Conservation (phyloP, 2,888 invertebrate genomes). For the Synanthedon vespiformis region DNA sequence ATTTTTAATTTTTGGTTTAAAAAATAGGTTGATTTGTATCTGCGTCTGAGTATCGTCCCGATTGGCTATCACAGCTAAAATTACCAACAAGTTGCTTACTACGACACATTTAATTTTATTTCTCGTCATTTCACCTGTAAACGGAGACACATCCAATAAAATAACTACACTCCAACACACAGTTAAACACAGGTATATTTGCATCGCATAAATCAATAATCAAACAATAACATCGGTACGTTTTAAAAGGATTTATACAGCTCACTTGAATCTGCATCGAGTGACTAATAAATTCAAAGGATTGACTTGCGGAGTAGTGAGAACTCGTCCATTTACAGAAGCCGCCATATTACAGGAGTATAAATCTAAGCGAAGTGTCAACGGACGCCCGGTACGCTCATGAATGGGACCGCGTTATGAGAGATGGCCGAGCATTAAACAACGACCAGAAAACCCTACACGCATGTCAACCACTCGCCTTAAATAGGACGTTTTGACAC, state of each 20-base stretch:
- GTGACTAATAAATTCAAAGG: conserved; percentile 60
- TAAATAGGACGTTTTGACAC: conserved; percentile 58
- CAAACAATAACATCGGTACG: conserved; percentile 47
- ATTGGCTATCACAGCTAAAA: too few relatives aligned
- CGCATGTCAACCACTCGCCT: conserved; percentile 32
- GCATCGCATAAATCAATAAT: conserved; percentile 43
- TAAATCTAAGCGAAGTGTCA: conserved; percentile 64
- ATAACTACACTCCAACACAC: neutral
- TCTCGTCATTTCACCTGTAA: too few relatives aligned
- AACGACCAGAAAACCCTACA: conserved; percentile 27
- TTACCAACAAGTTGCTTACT: too few relatives aligned
- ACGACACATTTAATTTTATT: too few relatives aligned
- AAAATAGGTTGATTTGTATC: too few relatives aligned
- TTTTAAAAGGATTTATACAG: conserved; percentile 38
- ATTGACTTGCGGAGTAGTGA: conserved; percentile 53
- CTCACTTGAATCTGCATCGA: conserved; percentile 29
- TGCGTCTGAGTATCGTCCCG: too few relatives aligned
- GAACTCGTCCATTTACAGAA: conserved; percentile 61
- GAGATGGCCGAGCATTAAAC: conserved; percentile 42
- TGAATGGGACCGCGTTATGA: conserved; percentile 57
- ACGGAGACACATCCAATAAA: neutral
- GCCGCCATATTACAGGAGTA: conserved; percentile 52
- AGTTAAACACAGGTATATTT: neutral
- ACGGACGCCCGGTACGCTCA: conserved; percentile 29
- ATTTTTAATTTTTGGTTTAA: too few relatives aligned